Evolutionary conservation across 2,888 invertebrate species (phyloP).

Genomic region (Aphidius colemani): DNA sequence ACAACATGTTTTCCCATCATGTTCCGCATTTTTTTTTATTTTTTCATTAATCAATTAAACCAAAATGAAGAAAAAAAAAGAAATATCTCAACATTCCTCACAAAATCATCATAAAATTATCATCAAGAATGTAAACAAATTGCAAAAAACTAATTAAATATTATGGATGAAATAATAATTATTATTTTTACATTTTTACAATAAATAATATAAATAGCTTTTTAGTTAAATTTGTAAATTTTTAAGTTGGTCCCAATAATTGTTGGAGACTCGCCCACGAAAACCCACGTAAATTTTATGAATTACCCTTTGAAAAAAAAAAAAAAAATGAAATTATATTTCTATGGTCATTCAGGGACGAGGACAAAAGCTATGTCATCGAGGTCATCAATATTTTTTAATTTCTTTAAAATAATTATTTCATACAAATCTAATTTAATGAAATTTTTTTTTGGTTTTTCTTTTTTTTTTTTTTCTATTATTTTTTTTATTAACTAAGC

Average conservation of each 20-base stretch:
- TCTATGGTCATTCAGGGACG: slow-evolving; percentile 31
- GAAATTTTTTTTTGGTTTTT: too few species aligned
- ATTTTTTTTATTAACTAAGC: too few species aligned
- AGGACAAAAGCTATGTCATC: slow-evolving; percentile 16
- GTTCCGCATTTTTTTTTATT: background rate
- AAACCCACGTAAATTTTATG: slow-evolving; percentile 33
- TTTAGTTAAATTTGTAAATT: background rate
- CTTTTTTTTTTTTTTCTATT: too few species aligned
- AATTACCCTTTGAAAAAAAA: slow-evolving; percentile 21
- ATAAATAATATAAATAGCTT: too few species aligned
- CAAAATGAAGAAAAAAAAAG: too few species aligned
- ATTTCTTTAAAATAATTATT: background rate
- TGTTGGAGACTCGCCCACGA: slow-evolving; percentile 39
- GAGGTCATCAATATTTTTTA: slow-evolving; percentile 11
- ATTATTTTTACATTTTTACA: too few species aligned
- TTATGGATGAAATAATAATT: too few species aligned
- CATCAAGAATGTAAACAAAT: too few species aligned
- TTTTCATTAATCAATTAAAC: background rate
- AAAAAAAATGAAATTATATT: too few species aligned
- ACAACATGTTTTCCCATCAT: background rate
- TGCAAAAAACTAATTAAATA: too few species aligned
- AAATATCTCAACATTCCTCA: too few species aligned
- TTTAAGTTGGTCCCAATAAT: slow-evolving; percentile 29
- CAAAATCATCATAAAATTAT: too few species aligned
- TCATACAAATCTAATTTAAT: background rate